These are phyloP conservation scores for Melanotus villosus DNA, from an alignment of 2,888 invertebrate species.

Conservation along the genomic window DNA sequence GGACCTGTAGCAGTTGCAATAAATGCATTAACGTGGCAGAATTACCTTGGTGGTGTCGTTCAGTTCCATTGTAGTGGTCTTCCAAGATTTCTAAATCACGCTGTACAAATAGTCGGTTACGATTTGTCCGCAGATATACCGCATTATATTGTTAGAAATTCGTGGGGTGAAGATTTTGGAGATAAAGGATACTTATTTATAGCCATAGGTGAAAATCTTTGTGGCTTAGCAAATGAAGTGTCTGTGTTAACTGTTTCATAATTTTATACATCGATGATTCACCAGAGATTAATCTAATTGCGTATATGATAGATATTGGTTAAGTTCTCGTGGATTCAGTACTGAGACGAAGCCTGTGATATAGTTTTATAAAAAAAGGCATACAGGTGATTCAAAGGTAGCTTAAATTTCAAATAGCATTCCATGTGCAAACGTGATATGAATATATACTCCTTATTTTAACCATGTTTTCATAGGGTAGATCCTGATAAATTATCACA, in stretches of 20 bases:
- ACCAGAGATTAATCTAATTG: too few relatives aligned
- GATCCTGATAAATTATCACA: too few relatives aligned
- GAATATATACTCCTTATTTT: too few relatives aligned
- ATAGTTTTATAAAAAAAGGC: too few relatives aligned
- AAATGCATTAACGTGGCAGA: constrained; percentile 88
- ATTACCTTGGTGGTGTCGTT: constrained; percentile 88
- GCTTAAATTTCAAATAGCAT: too few relatives aligned
- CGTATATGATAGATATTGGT: too few relatives aligned
- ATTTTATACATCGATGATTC: too few relatives aligned
- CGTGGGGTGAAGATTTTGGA: constrained; percentile 87
- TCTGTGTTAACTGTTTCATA: constrained; percentile 38
- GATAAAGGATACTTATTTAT: constrained; percentile 83
- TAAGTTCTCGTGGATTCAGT: too few relatives aligned
- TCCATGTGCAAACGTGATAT: too few relatives aligned
- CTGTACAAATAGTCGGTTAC: constrained; percentile 88
- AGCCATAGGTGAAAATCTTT: constrained; percentile 82
- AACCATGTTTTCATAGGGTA: too few relatives aligned
- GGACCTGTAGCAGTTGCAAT: constrained; percentile 88
- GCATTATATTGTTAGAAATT: constrained; percentile 87
- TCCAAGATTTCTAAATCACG: constrained; percentile 79
- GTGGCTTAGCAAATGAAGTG: constrained; percentile 84
- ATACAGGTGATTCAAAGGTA: too few relatives aligned
- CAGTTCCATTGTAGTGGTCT: constrained; percentile 83
- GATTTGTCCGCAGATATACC: constrained; percentile 80
- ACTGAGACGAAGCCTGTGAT: too few relatives aligned